Percentiles rank a stretch among this genome's conserved stretches.
phyloP scores from a whole-genome alignment of 2,797 vertebrate species.

The Coregonus suidteri region DNA sequence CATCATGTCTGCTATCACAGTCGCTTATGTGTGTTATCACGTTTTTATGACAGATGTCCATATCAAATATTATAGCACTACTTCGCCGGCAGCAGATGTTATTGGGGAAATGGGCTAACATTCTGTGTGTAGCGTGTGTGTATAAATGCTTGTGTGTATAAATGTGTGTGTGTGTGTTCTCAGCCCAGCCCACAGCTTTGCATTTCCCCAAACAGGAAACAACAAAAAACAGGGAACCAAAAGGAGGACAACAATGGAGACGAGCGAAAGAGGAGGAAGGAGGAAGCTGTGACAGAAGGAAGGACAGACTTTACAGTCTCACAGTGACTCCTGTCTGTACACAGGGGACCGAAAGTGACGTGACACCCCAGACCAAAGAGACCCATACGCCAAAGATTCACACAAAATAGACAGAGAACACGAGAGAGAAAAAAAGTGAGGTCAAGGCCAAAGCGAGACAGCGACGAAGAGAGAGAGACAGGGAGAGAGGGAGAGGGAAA shows the following conservation, averaged over 20 bases:
- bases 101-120: conserved; percentile 1
- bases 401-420: conserved; percentile 19
- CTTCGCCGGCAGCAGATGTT: conserved; percentile 19
- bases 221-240: conserved; percentile 16
- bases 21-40: not conserved
- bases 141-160: conserved; percentile 2
- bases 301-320: conserved; percentile 35
- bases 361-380: conserved; percentile 17
- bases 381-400: conserved; percentile 8
- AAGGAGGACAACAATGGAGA: conserved; percentile 32
- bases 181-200: conserved; percentile 20
- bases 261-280: conserved; percentile 25
- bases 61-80: conserved; percentile 17
- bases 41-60: conserved; percentile 4
- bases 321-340: not conserved
- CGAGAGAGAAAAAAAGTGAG: conserved; percentile 29
- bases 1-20: conserved; percentile 9
- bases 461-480: conserved; percentile 2
- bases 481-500: not conserved
- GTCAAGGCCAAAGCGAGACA: conserved; percentile 29
- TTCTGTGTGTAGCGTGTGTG: not conserved
- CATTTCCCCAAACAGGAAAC: conserved; percentile 46
- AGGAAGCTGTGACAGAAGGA: conserved; percentile 21
- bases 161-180: conserved; percentile 13
- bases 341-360: conserved; percentile 3